A percentile compares a stretch with the other conserved stretches of the same genome.
These are phyloP conservation scores for Morelia viridis DNA, from an alignment of 2,797 vertebrate genomes.

Conservation along the genomic window DNA sequence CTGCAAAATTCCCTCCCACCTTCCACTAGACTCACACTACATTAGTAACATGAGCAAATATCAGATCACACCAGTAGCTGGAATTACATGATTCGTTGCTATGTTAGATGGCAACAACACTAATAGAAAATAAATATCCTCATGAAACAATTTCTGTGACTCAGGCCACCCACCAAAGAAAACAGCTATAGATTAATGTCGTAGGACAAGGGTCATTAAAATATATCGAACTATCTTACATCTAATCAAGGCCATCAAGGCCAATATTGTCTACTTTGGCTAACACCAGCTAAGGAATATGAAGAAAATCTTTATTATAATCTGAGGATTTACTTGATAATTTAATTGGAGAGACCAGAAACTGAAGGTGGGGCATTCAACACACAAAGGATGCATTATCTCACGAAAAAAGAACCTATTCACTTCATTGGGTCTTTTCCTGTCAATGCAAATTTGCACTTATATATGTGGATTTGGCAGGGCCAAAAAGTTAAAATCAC, in stretches of 20 bases:
- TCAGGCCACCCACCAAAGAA: not conserved
- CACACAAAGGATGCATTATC: not conserved
- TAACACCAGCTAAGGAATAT: not conserved
- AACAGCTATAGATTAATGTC: not conserved
- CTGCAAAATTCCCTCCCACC: not conserved
- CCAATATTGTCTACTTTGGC: not conserved
- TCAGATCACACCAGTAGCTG: not conserved
- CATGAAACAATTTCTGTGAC: not conserved
- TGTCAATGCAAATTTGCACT: not conserved
- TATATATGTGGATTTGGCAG: not conserved
- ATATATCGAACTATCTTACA: not conserved
- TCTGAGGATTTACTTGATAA: not conserved
- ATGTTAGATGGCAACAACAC: not conserved
- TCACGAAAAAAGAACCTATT: not conserved
- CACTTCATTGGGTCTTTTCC: not conserved
- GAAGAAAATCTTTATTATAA: not conserved
- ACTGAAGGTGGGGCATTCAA: not conserved
- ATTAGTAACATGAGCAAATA: not conserved
- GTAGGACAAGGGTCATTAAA: not conserved
- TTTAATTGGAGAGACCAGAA: not conserved
- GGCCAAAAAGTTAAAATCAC: not conserved
- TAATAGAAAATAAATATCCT: not conserved
- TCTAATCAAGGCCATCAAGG: not conserved
- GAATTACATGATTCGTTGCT: not conserved
- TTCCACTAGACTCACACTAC: not conserved